Evolutionary conservation across 2,888 invertebrate genomes (phyloP), one percentile per base, ranked within the genome.

Genomic region (Ypsolopha sequella): DNA sequence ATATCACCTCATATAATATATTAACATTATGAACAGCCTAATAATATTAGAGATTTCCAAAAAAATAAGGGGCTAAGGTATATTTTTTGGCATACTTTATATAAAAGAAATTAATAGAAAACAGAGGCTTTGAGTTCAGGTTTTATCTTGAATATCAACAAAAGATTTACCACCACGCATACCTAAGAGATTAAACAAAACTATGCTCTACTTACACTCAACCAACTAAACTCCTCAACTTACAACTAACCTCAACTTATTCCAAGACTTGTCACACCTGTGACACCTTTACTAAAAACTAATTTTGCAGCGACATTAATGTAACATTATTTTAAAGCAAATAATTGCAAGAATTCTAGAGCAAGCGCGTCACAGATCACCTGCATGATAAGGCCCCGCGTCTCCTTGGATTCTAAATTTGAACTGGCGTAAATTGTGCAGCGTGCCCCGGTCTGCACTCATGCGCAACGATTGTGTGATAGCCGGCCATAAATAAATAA

Each of bases 401-500:
- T 60, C 60, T 64, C 66, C 54, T 34, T 34, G 49, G 59, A 66
- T 76, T 78, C 80, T 82, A 81, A 80, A 77, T 81, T 73, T 75
- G 77, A 76, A 74, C 73, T 76, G 67, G 69, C 70, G 78, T 79
- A 78, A 78, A 76, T 53, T 51, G 53, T 51, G 51, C 66, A 63
- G 60, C 60, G 66, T 57, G 67, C 68, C 70, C 73, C 63, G 66
- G 65, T 79, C 78, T 76, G 80, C 80, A 73, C 74, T 77, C 71
- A 70, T 73, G 80, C 85, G 79, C 78, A 76, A 76, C 78, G 85
- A 86, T 85, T 75, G 76, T 68, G 68, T 77, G 85, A 86, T 86
- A 86, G 71, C 66, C 62, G 67, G 66, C 70, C 80, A 73, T 82
- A 85, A 84, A 84, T 85, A 85, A 82, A 86, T 85, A 86, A 85